A percentile compares a stretch with the other conserved stretches of the same genome.
These are phyloP conservation scores for Bubo scandiacus DNA, from an alignment of 2,113 vertebrate species.

Conservation along the genomic window DNA sequence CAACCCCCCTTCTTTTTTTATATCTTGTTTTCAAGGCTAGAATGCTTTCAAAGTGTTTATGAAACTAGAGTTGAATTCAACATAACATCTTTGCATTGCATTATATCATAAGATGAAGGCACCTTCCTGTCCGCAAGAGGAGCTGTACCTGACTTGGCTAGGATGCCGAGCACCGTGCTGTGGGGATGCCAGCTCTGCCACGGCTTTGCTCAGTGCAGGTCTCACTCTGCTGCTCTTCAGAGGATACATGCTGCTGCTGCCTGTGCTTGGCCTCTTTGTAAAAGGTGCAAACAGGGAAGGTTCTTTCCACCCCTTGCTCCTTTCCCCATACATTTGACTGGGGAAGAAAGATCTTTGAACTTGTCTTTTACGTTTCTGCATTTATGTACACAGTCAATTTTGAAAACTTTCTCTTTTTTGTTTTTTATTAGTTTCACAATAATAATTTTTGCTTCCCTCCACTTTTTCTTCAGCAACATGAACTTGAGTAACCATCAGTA, in stretches of 20 bases:
- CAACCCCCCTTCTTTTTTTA: neutral
- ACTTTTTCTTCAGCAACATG: neutral
- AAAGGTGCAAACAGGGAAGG: neutral
- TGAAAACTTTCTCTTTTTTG: neutral
- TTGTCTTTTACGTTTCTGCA: neutral
- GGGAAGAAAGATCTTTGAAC: neutral
- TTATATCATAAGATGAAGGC: neutral
- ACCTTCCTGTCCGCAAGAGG: neutral
- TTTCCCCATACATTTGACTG: neutral
- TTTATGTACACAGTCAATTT: neutral
- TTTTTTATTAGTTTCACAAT: neutral
- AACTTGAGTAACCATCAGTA: neutral
- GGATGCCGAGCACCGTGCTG: accelerated
- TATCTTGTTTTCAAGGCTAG: neutral
- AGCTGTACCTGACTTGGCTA: neutral
- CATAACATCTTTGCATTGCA: neutral
- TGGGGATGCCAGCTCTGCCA: neutral
- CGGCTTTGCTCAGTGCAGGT: neutral
- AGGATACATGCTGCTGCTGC: neutral
- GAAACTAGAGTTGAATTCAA: neutral
- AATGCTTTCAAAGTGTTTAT: neutral
- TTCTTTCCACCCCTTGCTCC: neutral
- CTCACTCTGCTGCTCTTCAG: neutral
- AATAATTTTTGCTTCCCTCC: neutral
- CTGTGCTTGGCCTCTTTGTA: accelerated